These are phyloP conservation scores for Enteromius treurensis DNA, from an alignment of 2,797 vertebrate genomes.

Conservation along the genomic window DNA sequence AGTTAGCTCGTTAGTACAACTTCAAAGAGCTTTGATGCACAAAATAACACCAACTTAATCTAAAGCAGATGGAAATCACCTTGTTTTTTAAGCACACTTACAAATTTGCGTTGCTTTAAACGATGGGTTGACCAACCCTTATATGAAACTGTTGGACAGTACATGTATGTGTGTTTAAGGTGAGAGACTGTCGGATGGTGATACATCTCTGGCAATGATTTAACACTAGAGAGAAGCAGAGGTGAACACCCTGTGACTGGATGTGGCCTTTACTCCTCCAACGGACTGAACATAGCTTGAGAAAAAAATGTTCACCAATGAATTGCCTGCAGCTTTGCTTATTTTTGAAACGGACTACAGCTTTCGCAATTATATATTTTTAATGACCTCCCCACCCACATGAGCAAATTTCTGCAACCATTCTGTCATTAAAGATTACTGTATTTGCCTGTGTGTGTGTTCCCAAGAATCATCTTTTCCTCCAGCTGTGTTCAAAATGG, in stretches of 20 bases:
- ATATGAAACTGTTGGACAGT: neutral
- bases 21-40: conserved; percentile 31
- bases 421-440: conserved; percentile 14
- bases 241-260: conserved; percentile 33
- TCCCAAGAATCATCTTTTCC: neutral
- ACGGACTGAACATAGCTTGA: neutral
- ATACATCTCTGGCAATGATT: conserved; percentile 42
- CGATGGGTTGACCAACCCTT: neutral
- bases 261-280: conserved; percentile 17
- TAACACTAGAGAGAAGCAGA: conserved; percentile 31
- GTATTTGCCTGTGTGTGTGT: neutral
- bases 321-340: neutral
- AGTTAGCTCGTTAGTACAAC: conserved; percentile 21
- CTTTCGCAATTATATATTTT: conserved; percentile 1
- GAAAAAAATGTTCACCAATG: neutral
- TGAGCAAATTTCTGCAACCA: conserved; percentile 1
- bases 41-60: conserved; percentile 30
- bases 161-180: neutral
- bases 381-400: neutral
- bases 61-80: conserved; percentile 28
- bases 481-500: neutral
- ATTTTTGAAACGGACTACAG: neutral
- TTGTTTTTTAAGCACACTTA: neutral
- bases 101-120: neutral
- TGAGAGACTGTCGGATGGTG: conserved; percentile 26